These are phyloP conservation scores for Trissolcus brochymenae DNA, from an alignment of 2,888 invertebrate genomes.

Conservation along the genomic window DNA sequence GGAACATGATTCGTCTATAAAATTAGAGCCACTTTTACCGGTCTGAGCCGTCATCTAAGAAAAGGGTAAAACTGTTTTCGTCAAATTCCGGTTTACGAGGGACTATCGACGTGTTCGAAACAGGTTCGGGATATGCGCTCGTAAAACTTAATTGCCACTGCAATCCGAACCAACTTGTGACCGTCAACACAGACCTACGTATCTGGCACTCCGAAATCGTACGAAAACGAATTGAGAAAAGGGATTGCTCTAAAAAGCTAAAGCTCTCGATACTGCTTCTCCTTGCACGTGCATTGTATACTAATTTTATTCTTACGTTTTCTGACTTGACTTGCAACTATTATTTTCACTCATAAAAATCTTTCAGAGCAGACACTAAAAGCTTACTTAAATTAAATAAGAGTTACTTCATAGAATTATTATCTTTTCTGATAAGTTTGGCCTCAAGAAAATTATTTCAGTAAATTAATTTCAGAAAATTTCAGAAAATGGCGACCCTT, in stretches of 20 bases:
- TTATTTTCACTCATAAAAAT: constrained; percentile 50
- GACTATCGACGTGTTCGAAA: constrained; percentile 69
- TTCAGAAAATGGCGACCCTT: too few relatives aligned
- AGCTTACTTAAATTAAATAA: too few relatives aligned
- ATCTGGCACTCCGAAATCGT: constrained; percentile 39
- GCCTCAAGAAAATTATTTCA: too few relatives aligned
- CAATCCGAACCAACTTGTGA: constrained; percentile 66
- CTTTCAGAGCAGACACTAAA: constrained; percentile 2
- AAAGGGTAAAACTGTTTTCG: constrained; percentile 61
- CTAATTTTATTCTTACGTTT: constrained; percentile 38
- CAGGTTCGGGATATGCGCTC: constrained; percentile 68
- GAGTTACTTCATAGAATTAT: not conserved
- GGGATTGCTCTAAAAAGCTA: constrained; percentile 34
- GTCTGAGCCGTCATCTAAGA: constrained; percentile 56
- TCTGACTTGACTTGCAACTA: constrained; percentile 11
- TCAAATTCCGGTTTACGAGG: constrained; percentile 65
- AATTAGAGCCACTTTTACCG: constrained; percentile 58
- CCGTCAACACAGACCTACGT: constrained; percentile 52
- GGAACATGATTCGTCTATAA: constrained; percentile 56
- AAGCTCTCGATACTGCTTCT: constrained; percentile 15
- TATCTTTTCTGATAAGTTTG: not conserved
- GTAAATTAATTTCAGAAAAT: too few relatives aligned
- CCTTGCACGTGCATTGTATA: constrained; percentile 54
- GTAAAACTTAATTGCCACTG: constrained; percentile 75
- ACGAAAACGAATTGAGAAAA: constrained; percentile 55